Conservation (phyloP, 2,888 invertebrate genomes). For the Allacma fusca region DNA sequence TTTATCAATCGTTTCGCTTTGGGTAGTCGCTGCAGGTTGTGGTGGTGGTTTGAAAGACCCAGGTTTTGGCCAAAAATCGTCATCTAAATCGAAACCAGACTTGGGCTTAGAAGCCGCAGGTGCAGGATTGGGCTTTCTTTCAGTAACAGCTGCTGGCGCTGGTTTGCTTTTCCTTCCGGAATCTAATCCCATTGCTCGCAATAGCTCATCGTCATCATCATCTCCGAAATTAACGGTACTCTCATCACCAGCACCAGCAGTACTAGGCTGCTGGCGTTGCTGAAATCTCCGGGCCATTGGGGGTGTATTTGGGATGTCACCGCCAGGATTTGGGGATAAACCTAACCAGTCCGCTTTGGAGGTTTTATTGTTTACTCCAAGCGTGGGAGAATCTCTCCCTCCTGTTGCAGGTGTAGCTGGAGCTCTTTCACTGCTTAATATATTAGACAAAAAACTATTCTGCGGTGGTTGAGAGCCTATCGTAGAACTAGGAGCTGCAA, state of each 20-base stretch:
- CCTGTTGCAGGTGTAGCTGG: neutral
- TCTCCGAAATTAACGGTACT: constrained; percentile 34
- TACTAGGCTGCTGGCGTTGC: neutral
- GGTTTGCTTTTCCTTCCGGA: constrained; percentile 23
- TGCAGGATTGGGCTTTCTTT: neutral
- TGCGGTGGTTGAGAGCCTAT: neutral
- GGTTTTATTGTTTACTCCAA: too few species aligned
- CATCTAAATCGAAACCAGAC: constrained; percentile 40
- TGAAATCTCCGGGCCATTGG: constrained; percentile 13
- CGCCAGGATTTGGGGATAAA: neutral
- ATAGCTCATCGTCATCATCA: constrained; percentile 29
- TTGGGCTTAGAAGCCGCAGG: neutral
- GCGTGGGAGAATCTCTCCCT: neutral
- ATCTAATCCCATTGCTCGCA: constrained; percentile 19
- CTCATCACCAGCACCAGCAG: neutral
- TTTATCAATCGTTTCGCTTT: neutral
- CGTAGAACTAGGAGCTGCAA: neutral
- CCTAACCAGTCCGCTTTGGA: constrained; percentile 39
- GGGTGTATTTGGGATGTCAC: constrained; percentile 14
- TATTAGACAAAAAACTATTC: neutral
- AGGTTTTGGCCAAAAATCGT: constrained; percentile 44
- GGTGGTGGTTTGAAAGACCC: neutral
- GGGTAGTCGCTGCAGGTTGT: neutral
- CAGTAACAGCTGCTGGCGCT: neutral
- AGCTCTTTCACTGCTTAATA: constrained; percentile 6